Evolutionary conservation across 1,140 invertebrate species (phyloP), one percentile per base, ranked within the genome.

Genomic region (Megalopta genalis): DNA sequence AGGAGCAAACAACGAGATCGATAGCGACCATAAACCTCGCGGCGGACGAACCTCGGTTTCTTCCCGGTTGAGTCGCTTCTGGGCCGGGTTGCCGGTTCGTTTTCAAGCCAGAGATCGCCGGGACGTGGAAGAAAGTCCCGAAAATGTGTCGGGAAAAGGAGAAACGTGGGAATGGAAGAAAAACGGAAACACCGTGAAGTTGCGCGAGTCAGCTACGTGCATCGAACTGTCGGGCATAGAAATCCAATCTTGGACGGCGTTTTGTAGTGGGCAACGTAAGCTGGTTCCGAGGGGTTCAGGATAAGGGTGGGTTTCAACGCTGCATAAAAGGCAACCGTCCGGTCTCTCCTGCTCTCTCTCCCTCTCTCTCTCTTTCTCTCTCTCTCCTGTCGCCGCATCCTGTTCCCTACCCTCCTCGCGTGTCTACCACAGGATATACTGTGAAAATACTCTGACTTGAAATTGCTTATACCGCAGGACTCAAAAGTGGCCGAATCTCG

Each of bases 171-270:
- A 18, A 16, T 21, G 10, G 16, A 37, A 52, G 49, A 8, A 42
- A 32, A 1, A 69, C 23, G 54, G 49, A 62, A 74, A 39, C n/a
- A n/a, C 57, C 3, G 49, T 12, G 52, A 59, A 57, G 68, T 77
- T 54, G 32, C 16, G 23, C 25, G 65, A 54, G 77, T 74, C 67
- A 72, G 49, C 39, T 21, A 23, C 49, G 64, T 46, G 66, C 42
- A 72, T 62, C 72, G 66, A 84, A 82, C 63, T 77, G 60, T 81
- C 72, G 68, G 25, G 64, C 69, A 63, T 84, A 77, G 72, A 73
- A 77, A 84, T 84, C 49, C 77, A 84, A 84, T 84, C 59, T 69
- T 63, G 52, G 57, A 27, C n/a, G 73, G 27, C 82, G 59, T 85
- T 85, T 81, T 59, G 82, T 73, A 39, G 49, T 62, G 83, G 70